These are phyloP conservation scores for Phaethon lepturus DNA, from an alignment of 2,113 vertebrate species.

Conservation along the genomic window DNA sequence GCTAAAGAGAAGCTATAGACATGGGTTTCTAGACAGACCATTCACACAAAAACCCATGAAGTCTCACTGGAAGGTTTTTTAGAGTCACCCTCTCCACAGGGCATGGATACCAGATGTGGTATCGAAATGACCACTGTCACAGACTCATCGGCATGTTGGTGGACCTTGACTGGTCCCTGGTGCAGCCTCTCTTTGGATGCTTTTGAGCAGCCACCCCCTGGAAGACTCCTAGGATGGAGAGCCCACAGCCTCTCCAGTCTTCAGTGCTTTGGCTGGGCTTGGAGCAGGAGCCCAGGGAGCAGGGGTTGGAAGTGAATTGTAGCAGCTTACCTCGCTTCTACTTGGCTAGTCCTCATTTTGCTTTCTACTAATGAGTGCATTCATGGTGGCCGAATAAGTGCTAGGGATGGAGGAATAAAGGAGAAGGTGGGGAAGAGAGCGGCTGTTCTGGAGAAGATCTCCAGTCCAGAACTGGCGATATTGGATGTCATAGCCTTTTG, in stretches of 20 bases:
- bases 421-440: background rate
- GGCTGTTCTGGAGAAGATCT: background rate
- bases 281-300: background rate
- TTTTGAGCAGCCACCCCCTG: background rate
- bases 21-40: background rate
- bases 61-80: background rate
- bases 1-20: background rate
- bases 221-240: background rate
- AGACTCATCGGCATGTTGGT: background rate
- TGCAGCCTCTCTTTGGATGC: background rate
- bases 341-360: background rate
- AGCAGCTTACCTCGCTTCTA: background rate
- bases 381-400: fast-evolving
- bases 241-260: background rate
- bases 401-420: background rate
- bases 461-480: background rate
- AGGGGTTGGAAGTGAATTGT: background rate
- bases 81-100: background rate
- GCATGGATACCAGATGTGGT: background rate
- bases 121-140: background rate
- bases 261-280: background rate
- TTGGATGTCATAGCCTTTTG: background rate
- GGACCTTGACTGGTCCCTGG: background rate
- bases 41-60: background rate
- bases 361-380: background rate